Base-by-base conservation (phyloP, 2,113 vertebrate genomes). In the Ploceus nigricollis region DNA sequence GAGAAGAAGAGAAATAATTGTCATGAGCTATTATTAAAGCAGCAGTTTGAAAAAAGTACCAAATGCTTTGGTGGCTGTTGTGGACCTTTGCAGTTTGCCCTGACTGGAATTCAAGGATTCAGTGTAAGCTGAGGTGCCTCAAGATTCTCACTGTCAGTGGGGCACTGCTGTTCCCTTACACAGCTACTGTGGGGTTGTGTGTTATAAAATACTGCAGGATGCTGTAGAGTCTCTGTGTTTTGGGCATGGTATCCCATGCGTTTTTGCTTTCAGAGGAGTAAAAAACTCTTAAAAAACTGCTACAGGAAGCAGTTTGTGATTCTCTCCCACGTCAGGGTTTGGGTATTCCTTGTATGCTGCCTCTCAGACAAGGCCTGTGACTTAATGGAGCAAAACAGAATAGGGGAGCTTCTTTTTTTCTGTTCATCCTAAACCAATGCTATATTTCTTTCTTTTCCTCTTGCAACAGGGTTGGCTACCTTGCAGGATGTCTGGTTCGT, bases 401-500 rank as follows among this genome's bases (percentile, higher is more conserved):
- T 5, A 72, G 57, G 16, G 33, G 40, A 72, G 10, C 44, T 57
- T 42, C 11, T 85, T 11, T 82, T 54, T 35, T 72, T 54, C 72
- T 86, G 5, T 58, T 79, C 24, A 78, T n/a, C 37, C 22, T 70
- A 16, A 88, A 71, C 4, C 51, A 39, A 30, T 78, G 31, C 45
- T 85, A 0, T 44, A n/a, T 65, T 60, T 10, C 16, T 28, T 24
- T 28, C 27, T 31, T 39, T 31, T 14, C 6, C 30, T 48, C 31
- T 44, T 86, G 25, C 51, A 45, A 45, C 97, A 99, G 99, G 9
- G 99, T 99, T 44, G 98, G 98, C 8, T 96, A 99, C 92, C 94
- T 99, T 37, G 99, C 99, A 39, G 99, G 99, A 40, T 95, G 73
- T 91, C 98, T 99, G 17, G 98, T 98, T 31, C 97, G 97, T 72